Conservation (phyloP, 2,888 invertebrate genomes). For the Napeogenes inachia region DNA sequence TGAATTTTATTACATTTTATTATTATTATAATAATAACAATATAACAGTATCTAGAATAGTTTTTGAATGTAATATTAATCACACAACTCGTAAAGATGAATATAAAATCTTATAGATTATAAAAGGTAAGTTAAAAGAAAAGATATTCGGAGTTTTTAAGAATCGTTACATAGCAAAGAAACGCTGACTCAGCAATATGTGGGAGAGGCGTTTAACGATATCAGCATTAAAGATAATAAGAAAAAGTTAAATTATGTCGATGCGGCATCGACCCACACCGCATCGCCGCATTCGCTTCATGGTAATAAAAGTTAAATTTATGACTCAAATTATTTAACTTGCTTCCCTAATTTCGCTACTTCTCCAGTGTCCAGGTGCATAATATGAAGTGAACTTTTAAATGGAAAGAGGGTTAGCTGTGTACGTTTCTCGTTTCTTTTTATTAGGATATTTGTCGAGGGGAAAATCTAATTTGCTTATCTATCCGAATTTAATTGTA, state of each 20-base stretch:
- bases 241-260: constrained; percentile 77
- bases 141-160: constrained; percentile 14
- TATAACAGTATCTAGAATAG: too few species aligned
- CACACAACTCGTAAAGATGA: neutral
- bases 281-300: constrained; percentile 42
- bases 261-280: constrained; percentile 51
- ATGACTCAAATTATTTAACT: constrained; percentile 70
- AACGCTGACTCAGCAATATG: constrained; percentile 58
- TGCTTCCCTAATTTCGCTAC: constrained; percentile 61
- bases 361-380: constrained; percentile 67
- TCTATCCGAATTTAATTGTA: constrained; percentile 25
- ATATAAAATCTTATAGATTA: neutral
- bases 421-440: constrained; percentile 44
- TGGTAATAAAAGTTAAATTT: constrained; percentile 74
- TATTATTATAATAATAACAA: too few species aligned
- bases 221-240: constrained; percentile 75
- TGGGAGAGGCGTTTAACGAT: constrained; percentile 62
- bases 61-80: neutral
- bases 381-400: constrained; percentile 60
- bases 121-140: neutral
- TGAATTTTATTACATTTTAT: too few species aligned
- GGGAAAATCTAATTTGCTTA: constrained; percentile 40
- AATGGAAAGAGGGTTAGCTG: constrained; percentile 51
- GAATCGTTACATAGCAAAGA: constrained; percentile 31
- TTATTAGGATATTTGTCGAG: constrained; percentile 40